These are phyloP conservation scores for Auanema freiburgensis DNA, from an alignment of 2,888 invertebrate genomes.

Conservation along the genomic window DNA sequence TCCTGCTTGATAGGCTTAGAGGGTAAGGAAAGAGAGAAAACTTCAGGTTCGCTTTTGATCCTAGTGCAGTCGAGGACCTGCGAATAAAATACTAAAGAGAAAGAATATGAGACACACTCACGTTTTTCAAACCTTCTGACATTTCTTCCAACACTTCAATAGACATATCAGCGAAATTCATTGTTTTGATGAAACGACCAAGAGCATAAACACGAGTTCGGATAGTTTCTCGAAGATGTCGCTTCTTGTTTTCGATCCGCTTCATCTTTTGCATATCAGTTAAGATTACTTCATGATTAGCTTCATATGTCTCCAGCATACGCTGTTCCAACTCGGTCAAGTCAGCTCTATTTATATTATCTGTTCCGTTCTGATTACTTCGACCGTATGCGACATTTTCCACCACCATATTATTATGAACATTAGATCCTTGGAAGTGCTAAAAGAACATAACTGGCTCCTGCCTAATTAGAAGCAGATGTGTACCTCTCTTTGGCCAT, in stretches of 20 bases:
- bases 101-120: background rate
- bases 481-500: too few relatives aligned
- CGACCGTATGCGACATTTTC: too few relatives aligned
- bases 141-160: slow-evolving; percentile 8
- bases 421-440: too few relatives aligned
- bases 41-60: too few relatives aligned
- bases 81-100: background rate
- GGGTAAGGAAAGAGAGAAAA: too few relatives aligned
- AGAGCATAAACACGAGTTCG: slow-evolving; percentile 16
- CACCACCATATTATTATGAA: too few relatives aligned
- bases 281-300: slow-evolving; percentile 11
- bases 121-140: slow-evolving; percentile 4
- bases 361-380: too few relatives aligned
- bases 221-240: slow-evolving; percentile 17
- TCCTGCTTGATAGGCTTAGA: too few relatives aligned
- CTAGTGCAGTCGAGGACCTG: background rate
- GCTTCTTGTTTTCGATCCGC: slow-evolving; percentile 11
- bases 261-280: slow-evolving; percentile 15
- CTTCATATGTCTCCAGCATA: slow-evolving; percentile 18
- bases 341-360: too few relatives aligned
- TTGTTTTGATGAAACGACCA: slow-evolving; percentile 15
- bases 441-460: too few relatives aligned
- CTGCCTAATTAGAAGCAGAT: too few relatives aligned
- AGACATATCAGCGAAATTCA: slow-evolving; percentile 11
- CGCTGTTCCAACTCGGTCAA: slow-evolving; percentile 12